These are phyloP conservation scores for Mus spicilegus DNA, from an alignment of 2,113 vertebrate species.

Conservation along the genomic window DNA sequence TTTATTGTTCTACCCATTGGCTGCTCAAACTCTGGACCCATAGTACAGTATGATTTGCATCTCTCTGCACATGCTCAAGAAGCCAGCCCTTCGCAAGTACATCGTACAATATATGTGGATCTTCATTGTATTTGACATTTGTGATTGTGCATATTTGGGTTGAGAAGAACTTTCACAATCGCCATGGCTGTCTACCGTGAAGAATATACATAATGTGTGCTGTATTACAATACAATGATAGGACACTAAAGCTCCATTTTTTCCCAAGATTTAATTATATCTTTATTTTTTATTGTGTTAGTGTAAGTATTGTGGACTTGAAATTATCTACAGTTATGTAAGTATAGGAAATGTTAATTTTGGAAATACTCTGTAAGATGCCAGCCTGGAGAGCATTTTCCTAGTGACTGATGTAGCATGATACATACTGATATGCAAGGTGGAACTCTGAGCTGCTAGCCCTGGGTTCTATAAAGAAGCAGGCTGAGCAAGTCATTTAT, in stretches of 20 bases:
- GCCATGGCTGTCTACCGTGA: not conserved
- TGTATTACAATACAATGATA: not conserved
- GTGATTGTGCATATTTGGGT: not conserved
- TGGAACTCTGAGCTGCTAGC: too few relatives aligned
- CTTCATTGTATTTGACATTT: not conserved
- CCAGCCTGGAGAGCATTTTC: too few relatives aligned
- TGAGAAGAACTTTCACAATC: not conserved
- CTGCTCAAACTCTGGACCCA: not conserved
- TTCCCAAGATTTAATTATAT: not conserved
- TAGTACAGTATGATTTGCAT: not conserved
- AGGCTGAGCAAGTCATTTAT: not conserved
- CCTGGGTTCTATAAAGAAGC: not conserved
- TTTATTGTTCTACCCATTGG: not conserved
- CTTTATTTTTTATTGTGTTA: too few relatives aligned
- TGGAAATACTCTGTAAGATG: too few relatives aligned
- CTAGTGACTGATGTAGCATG: too few relatives aligned
- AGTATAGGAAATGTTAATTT: too few relatives aligned
- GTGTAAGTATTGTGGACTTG: too few relatives aligned
- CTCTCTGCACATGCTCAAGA: not conserved
- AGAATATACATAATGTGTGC: not conserved
- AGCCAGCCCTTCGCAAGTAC: not conserved
- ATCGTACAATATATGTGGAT: too few relatives aligned
- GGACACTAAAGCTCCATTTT: not conserved
- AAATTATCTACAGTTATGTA: too few relatives aligned
- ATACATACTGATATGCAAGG: too few relatives aligned